Evolutionary conservation across 2,113 vertebrate genomes (phyloP).

Genomic region (Paracanthobrama guichenoti): DNA sequence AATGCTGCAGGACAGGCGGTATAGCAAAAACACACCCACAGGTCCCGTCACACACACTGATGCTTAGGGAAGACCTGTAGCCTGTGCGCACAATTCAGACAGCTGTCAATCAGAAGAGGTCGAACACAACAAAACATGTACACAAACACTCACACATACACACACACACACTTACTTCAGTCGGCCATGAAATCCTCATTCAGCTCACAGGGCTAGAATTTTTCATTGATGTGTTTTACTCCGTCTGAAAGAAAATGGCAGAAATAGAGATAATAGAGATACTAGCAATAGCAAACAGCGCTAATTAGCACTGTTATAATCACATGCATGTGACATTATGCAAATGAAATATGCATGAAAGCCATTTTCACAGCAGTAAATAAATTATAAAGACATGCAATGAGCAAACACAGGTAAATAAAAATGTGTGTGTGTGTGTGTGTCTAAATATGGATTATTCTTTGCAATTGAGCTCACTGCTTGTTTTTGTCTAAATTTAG

Average conservation of each 20-base stretch:
- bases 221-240: not conserved
- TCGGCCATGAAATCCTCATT: not conserved
- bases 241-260: not conserved
- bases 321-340: constrained; percentile 5
- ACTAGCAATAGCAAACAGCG: not conserved
- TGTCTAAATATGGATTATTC: constrained; percentile 7
- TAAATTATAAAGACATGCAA: constrained; percentile 2
- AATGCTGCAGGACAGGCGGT: constrained; percentile 51
- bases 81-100: not conserved
- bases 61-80: constrained; percentile 1
- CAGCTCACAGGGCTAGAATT: not conserved
- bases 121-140: not conserved
- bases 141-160: not conserved
- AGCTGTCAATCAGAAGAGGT: constrained; percentile 7
- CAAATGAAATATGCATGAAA: not conserved
- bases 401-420: constrained; percentile 23
- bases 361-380: constrained; percentile 7
- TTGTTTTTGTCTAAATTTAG: not conserved
- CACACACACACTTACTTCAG: not conserved
- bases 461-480: constrained; percentile 6
- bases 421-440: not conserved
- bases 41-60: constrained; percentile 33
- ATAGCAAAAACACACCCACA: constrained; percentile 50
- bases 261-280: not conserved
- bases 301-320: not conserved